phyloP scores from a whole-genome alignment of 1,140 invertebrate genomes.

The Bombus difficillimus region DNA sequence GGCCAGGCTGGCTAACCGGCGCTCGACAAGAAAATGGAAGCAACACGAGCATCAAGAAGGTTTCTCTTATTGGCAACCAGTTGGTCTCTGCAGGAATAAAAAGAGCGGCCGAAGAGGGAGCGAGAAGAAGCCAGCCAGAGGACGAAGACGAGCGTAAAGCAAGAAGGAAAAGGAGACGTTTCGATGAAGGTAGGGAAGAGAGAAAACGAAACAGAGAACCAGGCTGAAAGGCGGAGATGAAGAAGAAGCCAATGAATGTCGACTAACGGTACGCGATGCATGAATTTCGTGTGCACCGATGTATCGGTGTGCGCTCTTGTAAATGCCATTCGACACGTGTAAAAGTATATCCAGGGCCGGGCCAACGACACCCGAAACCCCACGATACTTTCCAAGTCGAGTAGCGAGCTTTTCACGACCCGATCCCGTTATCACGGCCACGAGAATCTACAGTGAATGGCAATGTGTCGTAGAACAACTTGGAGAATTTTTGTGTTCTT shows the following conservation, averaged over 20 bases:
- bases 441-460: background rate
- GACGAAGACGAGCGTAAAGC: too few relatives aligned
- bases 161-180: conserved; percentile 1
- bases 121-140: background rate
- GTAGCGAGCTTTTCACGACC: background rate
- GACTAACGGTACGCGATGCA: conserved; percentile 76
- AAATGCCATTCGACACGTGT: conserved; percentile 46
- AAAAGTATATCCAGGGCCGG: conserved; percentile 4
- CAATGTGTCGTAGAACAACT: background rate
- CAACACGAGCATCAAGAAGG: conserved; percentile 30
- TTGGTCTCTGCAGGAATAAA: conserved; percentile 36
- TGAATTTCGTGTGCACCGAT: conserved; percentile 72
- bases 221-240: conserved; percentile 69
- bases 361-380: conserved; percentile 21
- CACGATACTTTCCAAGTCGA: background rate
- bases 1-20: conserved; percentile 33
- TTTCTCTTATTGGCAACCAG: conserved; percentile 62
- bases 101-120: background rate
- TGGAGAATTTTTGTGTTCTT: too few relatives aligned
- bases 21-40: conserved; percentile 60
- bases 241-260: conserved; percentile 78
- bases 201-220: conserved; percentile 51
- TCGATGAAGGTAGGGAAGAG: conserved; percentile 54
- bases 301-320: conserved; percentile 24
- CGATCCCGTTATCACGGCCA: background rate